These are phyloP conservation scores for Crypturellus undulatus DNA, from an alignment of 2,113 vertebrate species.

Conservation along the genomic window DNA sequence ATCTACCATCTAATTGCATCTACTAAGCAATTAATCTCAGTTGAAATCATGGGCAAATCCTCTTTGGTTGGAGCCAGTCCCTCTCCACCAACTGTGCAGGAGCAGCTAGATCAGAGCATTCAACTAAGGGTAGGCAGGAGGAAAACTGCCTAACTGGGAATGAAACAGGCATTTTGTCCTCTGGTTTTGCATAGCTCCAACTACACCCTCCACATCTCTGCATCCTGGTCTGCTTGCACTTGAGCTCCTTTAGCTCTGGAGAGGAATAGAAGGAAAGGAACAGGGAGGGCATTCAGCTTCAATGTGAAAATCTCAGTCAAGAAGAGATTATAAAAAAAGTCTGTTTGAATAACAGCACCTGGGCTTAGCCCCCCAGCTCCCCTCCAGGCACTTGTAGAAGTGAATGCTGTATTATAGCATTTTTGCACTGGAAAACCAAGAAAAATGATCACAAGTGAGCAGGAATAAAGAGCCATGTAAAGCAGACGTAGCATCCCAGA, in stretches of 20 bases:
- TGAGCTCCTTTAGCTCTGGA: background rate
- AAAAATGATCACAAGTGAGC: background rate
- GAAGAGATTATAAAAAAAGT: background rate
- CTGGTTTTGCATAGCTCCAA: background rate
- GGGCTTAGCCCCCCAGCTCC: background rate
- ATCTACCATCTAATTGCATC: too few species aligned
- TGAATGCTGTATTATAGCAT: background rate
- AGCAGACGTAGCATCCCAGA: background rate
- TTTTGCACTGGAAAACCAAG: background rate
- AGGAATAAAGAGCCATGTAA: background rate
- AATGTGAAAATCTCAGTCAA: background rate
- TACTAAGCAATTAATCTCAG: background rate
- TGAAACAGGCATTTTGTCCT: background rate
- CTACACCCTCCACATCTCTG: background rate
- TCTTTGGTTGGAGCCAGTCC: background rate
- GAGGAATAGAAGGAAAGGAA: background rate
- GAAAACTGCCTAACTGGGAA: rapidly evolving
- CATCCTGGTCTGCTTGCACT: rapidly evolving
- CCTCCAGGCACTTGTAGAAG: background rate
- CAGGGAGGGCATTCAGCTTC: background rate
- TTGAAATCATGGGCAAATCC: background rate
- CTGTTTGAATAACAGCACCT: background rate
- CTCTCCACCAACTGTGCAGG: too few species aligned
- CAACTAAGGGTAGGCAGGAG: background rate
- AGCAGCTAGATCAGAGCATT: background rate